These are phyloP conservation scores for Clanis bilineata DNA, from an alignment of 2,888 invertebrate genomes.

Conservation along the genomic window DNA sequence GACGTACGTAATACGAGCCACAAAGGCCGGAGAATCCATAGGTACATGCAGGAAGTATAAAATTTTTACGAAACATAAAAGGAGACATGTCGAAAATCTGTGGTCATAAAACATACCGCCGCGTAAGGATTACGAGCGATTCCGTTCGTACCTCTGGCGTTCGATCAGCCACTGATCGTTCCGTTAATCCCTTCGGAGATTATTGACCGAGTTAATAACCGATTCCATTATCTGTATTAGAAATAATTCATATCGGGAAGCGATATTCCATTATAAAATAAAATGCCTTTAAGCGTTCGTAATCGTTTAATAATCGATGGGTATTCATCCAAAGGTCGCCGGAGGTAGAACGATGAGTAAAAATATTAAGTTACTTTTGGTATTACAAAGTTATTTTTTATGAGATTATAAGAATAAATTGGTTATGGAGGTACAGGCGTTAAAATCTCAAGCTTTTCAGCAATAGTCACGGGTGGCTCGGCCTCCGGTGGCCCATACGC, in stretches of 20 bases:
- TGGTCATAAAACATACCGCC: conserved; percentile 53
- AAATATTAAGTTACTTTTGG: neutral
- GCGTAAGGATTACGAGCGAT: conserved; percentile 37
- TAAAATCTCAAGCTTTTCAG: too few relatives aligned
- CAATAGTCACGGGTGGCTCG: too few relatives aligned
- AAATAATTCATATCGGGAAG: conserved; percentile 17
- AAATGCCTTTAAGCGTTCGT: conserved; percentile 15
- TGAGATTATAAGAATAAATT: neutral
- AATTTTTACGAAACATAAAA: conserved; percentile 69
- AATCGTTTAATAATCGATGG: neutral
- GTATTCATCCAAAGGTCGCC: neutral
- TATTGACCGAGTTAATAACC: conserved; percentile 29
- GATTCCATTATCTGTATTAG: conserved; percentile 17
- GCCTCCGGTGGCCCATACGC: too few relatives aligned
- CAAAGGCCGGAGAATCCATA: conserved; percentile 46
- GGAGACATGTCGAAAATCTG: conserved; percentile 66
- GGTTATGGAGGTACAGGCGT: neutral
- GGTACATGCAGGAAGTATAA: conserved; percentile 54
- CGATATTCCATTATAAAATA: conserved; percentile 21
- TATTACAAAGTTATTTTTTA: neutral
- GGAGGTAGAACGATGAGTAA: too few relatives aligned
- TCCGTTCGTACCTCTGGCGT: conserved; percentile 11
- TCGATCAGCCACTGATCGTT: conserved; percentile 27
- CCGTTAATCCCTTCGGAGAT: conserved; percentile 27
- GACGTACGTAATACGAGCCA: conserved; percentile 37